Evolutionary conservation across 2,113 vertebrate genomes (phyloP).

Genomic region (Sapayoa aenigma): DNA sequence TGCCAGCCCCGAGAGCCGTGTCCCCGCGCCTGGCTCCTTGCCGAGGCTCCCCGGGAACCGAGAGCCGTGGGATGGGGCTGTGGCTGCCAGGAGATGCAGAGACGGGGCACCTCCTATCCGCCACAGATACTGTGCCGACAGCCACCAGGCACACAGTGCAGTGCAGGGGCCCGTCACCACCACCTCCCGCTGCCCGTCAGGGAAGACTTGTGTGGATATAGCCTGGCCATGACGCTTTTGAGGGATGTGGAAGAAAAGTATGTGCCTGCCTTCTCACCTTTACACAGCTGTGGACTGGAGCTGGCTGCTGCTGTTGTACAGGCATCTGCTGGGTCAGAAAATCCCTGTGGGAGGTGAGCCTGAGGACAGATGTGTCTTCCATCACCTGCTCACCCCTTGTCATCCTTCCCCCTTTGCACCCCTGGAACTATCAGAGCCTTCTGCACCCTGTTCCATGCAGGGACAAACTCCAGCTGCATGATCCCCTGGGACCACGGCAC

Average conservation of each 20-base stretch:
- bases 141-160: fast-evolving
- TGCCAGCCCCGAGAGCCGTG: neutral
- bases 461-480: neutral
- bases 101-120: fast-evolving
- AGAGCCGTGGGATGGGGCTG: fast-evolving
- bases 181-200: fast-evolving
- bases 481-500: fast-evolving
- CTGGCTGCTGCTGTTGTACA: neutral
- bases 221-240: neutral
- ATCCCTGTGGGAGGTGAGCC: neutral
- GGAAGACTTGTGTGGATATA: neutral
- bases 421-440: neutral
- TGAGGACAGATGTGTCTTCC: neutral
- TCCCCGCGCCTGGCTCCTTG: neutral
- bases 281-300: neutral
- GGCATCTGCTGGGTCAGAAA: neutral
- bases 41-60: neutral
- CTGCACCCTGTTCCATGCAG: fast-evolving
- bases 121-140: fast-evolving
- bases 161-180: neutral
- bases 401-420: neutral
- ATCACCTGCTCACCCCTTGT: neutral
- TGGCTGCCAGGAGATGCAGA: neutral
- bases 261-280: fast-evolving
- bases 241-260: neutral